Base-by-base conservation (phyloP, 2,113 vertebrate species). In the Indicator maculatus region DNA sequence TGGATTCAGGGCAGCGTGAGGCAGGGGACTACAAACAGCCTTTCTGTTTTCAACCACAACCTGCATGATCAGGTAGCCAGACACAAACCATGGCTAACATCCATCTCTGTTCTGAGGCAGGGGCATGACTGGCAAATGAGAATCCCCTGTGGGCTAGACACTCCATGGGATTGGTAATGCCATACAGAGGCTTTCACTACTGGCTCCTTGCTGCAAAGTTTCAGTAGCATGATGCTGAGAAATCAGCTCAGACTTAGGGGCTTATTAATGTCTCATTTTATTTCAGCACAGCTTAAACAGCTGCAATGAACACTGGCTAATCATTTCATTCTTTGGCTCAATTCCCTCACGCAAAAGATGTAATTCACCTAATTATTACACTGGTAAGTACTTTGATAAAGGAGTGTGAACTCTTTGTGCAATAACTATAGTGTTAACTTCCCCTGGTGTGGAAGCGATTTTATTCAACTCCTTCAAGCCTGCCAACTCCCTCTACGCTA, bases 171-270 rank as follows among this genome's bases (percentile, higher is more conserved):
- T 92, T 93, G 50, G 81, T 94, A 96, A 96, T 94, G 93, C 83
- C 55, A 93, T 92, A 96, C 94, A 95, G 95, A 96, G 93, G 89
- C 66, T 93, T 84, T 95, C 93, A 93, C 59, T 74, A 66, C 23
- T 55, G 60, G 12, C 26, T 63, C 45, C 28, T 61, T 8, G 3
- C 45, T 79, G 41, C 59, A 63, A 73, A 89, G n/a, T 60, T 82
- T 71, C 69, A 82, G 27, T 77, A 73, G 50, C 24, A 73, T 6
- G 19, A 75, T 69, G 44, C 72, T 50, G 39, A 87, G 26, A 93
- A 90, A 70, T 20, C 69, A 75, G 15, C 7, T 18, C 39, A 41
- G 82, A 84, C 79, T 87, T 27, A 79, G 41, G 45, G 41, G 24
- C 23, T 84, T 70, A 17, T 60, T 39, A 52, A 77, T 67, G 76